Evolutionary conservation across 2,113 vertebrate genomes (phyloP), one percentile per base, ranked within the genome.

Genomic region (Hippocampus guttulatus): DNA sequence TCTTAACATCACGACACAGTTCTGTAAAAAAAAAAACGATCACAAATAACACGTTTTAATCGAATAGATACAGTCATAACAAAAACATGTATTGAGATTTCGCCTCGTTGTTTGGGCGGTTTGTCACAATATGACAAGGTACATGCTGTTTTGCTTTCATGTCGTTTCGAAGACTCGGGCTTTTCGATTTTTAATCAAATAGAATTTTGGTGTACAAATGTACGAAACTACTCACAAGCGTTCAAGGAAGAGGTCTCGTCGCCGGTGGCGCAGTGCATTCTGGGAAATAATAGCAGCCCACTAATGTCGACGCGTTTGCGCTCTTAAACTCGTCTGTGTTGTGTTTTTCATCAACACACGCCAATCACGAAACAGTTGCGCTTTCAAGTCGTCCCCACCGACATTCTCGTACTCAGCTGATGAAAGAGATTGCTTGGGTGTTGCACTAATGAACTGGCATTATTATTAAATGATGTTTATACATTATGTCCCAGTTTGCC

Each of bases 401-500:
- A 84, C 79, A 81, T 83, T 88, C 81, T 70, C 75, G 68, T 77
- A 55, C 77, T 81, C 78, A 67, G 75, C 84, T 88, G 88, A 91
- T 91, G 85, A 90, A 90, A 88, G 85, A 83, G 83, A 86, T 87
- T 84, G 77, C 81, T 79, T 75, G 78, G 83, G 78, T 85, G 79
- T 90, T 87, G 86, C 81, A 71, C 86, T 88, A 90, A 90, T 88
- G 87, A 90, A 88, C 88, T 84, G 77, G 68, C 84, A 88, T 92
- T 90, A 90, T 90, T 90, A 91, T 90, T 91, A 91, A 90, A 91
- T 89, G 85, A 89, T 90, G 89, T 89, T 90, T 87, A 82, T 85
- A 83, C 85, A 87, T 89, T 61, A 87, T 88, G 88, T 89, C 87
- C 87, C 72, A 90, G 81, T 91, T 91, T 86, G 80, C 81, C 84